Conservation (phyloP, 2,797 vertebrate species). For the Oryzias dopingdopingensis region DNA sequence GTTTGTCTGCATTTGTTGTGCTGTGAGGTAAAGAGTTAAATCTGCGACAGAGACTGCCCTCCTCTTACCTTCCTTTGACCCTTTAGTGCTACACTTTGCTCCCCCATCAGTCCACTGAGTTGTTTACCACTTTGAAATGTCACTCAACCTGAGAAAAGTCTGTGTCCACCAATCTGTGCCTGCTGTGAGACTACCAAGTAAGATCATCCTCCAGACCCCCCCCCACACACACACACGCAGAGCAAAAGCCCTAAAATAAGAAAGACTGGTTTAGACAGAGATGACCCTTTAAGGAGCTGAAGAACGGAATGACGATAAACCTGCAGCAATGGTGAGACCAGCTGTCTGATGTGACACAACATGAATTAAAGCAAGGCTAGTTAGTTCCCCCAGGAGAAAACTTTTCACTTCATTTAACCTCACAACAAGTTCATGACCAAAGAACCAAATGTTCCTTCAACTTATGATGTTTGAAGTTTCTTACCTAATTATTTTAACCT, state of each 20-base stretch:
- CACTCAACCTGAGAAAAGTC: conserved; percentile 35
- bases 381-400: conserved; percentile 27
- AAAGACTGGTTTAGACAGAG: conserved; percentile 35
- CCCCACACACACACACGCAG: neutral
- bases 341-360: conserved; percentile 7
- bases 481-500: neutral
- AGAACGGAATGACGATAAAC: conserved; percentile 3
- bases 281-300: conserved; percentile 45
- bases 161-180: neutral
- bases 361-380: conserved; percentile 17
- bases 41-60: too few relatives aligned
- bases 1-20: too few relatives aligned
- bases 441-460: conserved; percentile 1
- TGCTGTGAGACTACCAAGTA: conserved; percentile 19
- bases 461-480: neutral
- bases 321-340: conserved; percentile 7
- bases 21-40: too few relatives aligned
- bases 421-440: conserved; percentile 14
- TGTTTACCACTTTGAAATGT: conserved; percentile 48
- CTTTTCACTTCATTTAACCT: conserved; percentile 20
- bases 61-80: conserved; percentile 16
- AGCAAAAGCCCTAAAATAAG: conserved; percentile 16
- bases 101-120: conserved; percentile 21
- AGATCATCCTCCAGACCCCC: conserved; percentile 10
- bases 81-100: conserved; percentile 21